These are phyloP conservation scores for Conus betulinus DNA, from an alignment of 1,140 invertebrate genomes.

Conservation along the genomic window DNA sequence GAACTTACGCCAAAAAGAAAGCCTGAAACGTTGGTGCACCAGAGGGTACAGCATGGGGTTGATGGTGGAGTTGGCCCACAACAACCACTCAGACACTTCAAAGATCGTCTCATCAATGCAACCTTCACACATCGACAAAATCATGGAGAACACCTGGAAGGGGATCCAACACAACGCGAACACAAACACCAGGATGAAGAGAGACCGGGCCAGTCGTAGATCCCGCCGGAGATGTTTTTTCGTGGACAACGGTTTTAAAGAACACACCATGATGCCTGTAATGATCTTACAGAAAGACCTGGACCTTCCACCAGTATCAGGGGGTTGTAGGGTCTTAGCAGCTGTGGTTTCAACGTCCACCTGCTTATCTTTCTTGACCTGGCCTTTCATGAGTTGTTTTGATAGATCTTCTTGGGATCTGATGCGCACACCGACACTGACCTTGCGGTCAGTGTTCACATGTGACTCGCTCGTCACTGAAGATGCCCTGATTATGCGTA, in stretches of 20 bases:
- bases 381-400: background rate
- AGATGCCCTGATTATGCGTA: background rate
- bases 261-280: background rate
- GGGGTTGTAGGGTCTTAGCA: background rate
- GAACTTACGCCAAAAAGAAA: background rate
- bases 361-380: background rate
- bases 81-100: slow-evolving; percentile 50
- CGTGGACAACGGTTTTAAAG: background rate
- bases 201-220: slow-evolving; percentile 42
- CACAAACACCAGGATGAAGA: slow-evolving; percentile 49
- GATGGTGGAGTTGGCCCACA: slow-evolving; percentile 53
- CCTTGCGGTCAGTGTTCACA: background rate
- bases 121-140: slow-evolving; percentile 33
- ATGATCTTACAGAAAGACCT: background rate
- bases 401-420: no score
- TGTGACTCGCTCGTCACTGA: background rate
- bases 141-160: slow-evolving; percentile 45
- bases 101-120: slow-evolving; percentile 41
- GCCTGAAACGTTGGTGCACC: slow-evolving; percentile 48
- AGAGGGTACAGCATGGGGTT: slow-evolving; percentile 56
- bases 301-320: background rate
- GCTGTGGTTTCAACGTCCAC: background rate
- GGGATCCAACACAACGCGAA: slow-evolving; percentile 55
- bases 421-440: no score
- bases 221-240: slow-evolving; percentile 8